phyloP scores from a whole-genome alignment of 2,888 invertebrate species.

The Callosobruchus maculatus region DNA sequence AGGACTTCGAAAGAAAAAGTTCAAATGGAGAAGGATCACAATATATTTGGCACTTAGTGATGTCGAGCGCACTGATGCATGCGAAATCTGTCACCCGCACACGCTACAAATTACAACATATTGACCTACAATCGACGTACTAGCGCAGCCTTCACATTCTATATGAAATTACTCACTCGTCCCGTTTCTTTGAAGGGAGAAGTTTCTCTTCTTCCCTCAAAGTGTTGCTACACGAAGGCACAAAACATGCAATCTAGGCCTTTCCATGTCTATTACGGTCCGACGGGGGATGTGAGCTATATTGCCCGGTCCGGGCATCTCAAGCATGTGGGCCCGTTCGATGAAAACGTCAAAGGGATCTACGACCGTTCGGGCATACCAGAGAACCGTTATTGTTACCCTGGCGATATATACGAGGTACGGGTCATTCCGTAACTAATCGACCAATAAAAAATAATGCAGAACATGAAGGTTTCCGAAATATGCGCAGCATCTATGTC shows the following conservation, averaged over 20 bases:
- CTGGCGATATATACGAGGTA: not conserved
- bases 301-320: constrained; percentile 22
- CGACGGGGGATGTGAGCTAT: constrained; percentile 29
- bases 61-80: no score
- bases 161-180: not conserved
- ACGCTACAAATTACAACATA: not conserved
- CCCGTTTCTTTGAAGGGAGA: not conserved
- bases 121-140: not conserved
- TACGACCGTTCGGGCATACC: not conserved
- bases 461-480: no score
- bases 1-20: no score
- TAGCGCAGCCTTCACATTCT: not conserved
- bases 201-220: constrained; percentile 15
- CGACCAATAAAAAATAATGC: no score
- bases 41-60: no score
- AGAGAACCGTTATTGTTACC: not conserved
- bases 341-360: not conserved
- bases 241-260: constrained; percentile 39
- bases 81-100: not conserved
- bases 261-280: constrained; percentile 39
- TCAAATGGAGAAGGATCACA: no score
- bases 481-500: no score
- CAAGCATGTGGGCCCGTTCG: not conserved
- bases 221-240: constrained; percentile 5
- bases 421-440: no score